Percentiles rank a stretch among this genome's conserved stretches.
Evolutionary conservation across 1,140 invertebrate species (phyloP).

Genomic region (Cecropterus lyciades): DNA sequence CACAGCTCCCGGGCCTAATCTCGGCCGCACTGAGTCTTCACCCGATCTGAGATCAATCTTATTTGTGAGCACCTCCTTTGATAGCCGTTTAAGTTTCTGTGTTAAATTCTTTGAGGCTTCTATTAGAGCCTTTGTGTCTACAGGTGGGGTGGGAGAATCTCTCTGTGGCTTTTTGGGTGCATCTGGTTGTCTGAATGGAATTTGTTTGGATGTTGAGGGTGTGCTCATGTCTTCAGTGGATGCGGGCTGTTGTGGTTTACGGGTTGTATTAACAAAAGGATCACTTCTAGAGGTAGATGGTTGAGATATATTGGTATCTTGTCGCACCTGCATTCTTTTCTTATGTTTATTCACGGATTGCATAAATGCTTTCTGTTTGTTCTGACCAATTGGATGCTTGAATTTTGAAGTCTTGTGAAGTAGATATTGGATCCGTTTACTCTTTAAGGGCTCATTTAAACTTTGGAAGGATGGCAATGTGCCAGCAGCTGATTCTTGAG

Average conservation of each 20-base stretch:
- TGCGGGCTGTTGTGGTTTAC: conserved; percentile 61
- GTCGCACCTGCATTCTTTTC: conserved; percentile 69
- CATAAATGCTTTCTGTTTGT: conserved; percentile 82
- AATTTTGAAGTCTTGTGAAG: conserved; percentile 83
- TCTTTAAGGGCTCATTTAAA: conserved; percentile 79
- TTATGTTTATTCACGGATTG: conserved; percentile 83
- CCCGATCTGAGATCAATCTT: conserved; percentile 84
- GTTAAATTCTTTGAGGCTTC: conserved; percentile 96
- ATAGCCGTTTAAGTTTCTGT: conserved; percentile 95
- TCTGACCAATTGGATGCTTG: conserved; percentile 79
- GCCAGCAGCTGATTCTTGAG: conserved; percentile 61
- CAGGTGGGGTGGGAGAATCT: conserved; percentile 61
- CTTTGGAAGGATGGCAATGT: conserved; percentile 75
- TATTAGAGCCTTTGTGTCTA: conserved; percentile 91
- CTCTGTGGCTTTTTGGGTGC: conserved; percentile 66
- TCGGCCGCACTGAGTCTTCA: conserved; percentile 76
- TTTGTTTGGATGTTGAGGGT: conserved; percentile 70
- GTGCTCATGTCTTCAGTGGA: conserved; percentile 59
- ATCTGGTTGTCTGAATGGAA: conserved; percentile 61
- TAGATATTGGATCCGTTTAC: conserved; percentile 81
- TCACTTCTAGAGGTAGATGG: conserved; percentile 77
- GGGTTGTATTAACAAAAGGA: conserved; percentile 62
- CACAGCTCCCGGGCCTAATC: conserved; percentile 91
- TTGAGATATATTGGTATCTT: conserved; percentile 58
- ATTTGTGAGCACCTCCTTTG: conserved; percentile 92